Percentiles rank a stretch among this genome's conserved stretches.
Evolutionary conservation across 92 coral and sea anemone genomes (phyloP).

Genomic region (Zoanthus sociatus): DNA sequence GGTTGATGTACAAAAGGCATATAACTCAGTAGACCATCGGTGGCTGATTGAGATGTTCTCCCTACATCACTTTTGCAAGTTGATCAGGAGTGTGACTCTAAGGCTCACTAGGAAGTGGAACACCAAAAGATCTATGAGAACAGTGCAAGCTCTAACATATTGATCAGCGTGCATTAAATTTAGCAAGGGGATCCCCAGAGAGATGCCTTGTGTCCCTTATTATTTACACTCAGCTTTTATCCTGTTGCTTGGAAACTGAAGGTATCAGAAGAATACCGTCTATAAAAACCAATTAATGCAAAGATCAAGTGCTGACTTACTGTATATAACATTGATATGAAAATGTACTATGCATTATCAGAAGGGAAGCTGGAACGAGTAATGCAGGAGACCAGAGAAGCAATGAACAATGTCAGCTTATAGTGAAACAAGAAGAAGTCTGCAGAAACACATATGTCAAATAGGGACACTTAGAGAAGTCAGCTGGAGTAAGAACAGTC

Average conservation of each 20-base stretch:
- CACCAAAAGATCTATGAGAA: constrained; percentile 25
- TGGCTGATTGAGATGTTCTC: constrained; percentile 26
- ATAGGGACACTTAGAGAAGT: constrained; percentile 35
- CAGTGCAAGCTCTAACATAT: constrained; percentile 18
- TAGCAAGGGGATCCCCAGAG: constrained; percentile 45
- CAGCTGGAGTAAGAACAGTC: constrained; percentile 32
- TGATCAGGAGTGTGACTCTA: constrained; percentile 32
- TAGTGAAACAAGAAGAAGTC: too few relatives aligned
- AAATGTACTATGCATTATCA: constrained; percentile 37
- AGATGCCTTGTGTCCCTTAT: constrained; percentile 33
- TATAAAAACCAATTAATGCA: constrained; percentile 23
- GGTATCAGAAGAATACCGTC: constrained; percentile 59
- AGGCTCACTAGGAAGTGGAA: constrained; percentile 35
- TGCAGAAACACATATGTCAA: too few relatives aligned
- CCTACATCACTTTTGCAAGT: constrained; percentile 36
- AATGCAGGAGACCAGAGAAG: background rate
- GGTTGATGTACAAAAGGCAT: too few relatives aligned
- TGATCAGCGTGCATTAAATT: constrained; percentile 1
- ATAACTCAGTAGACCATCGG: background rate
- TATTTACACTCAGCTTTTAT: constrained; percentile 46
- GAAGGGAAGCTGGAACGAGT: background rate
- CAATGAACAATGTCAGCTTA: background rate
- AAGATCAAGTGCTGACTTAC: too few relatives aligned
- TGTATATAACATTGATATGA: too few relatives aligned
- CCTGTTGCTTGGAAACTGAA: constrained; percentile 54